Conservation (phyloP, 2,113 vertebrate genomes). For the Lonchura striata region DNA sequence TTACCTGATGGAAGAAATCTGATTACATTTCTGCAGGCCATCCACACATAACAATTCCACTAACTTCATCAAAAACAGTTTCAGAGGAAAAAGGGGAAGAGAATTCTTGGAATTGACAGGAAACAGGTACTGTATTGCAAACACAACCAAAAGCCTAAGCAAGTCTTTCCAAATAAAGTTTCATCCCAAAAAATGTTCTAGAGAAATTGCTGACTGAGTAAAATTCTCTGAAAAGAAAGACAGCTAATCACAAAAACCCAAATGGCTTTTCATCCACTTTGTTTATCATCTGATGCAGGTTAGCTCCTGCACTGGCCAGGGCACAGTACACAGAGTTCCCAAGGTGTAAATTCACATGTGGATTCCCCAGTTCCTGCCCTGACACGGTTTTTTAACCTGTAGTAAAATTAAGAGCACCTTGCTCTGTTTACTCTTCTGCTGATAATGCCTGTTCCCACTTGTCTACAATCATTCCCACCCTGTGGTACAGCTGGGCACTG, state of each 20-base stretch:
- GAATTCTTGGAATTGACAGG: not conserved
- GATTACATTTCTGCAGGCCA: not conserved
- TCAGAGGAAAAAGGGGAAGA: not conserved
- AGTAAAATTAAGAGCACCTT: not conserved
- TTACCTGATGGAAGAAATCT: not conserved
- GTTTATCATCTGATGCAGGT: not conserved
- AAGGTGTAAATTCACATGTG: not conserved
- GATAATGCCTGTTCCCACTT: not conserved
- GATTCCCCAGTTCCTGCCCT: not conserved
- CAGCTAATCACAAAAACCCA: not conserved
- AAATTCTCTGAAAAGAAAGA: not conserved
- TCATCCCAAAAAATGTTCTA: not conserved
- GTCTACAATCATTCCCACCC: not conserved
- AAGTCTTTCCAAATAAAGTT: not conserved
- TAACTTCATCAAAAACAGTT: not conserved
- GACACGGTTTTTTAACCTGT: not conserved
- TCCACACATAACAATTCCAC: not conserved
- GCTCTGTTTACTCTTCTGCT: not conserved
- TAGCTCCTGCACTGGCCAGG: not conserved
- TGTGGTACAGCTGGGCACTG: not conserved
- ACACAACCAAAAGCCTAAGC: not conserved
- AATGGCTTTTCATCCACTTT: not conserved
- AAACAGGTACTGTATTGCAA: not conserved
- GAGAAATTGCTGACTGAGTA: not conserved
- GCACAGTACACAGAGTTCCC: not conserved